phyloP scores from a whole-genome alignment of 2,113 vertebrate genomes.

The Argyrosomus japonicus region DNA sequence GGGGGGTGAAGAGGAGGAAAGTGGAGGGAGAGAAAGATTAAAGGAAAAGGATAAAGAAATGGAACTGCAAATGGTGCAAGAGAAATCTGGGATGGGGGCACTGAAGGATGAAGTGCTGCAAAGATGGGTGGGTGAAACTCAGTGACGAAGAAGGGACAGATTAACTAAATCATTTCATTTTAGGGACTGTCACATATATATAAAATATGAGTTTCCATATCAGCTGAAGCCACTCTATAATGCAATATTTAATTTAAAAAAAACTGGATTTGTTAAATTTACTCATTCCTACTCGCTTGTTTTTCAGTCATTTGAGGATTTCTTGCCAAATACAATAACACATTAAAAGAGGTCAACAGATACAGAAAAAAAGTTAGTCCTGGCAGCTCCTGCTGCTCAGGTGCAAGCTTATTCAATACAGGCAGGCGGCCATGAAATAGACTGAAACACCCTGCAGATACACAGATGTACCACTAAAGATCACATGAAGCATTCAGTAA shows the following conservation, averaged over 20 bases:
- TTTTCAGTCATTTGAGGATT: neutral
- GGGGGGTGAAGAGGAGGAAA: neutral
- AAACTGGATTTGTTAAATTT: neutral
- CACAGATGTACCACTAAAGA: slow-evolving; percentile 26
- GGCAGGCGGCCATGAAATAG: slow-evolving; percentile 46
- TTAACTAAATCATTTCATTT: slow-evolving; percentile 4
- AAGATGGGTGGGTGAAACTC: neutral
- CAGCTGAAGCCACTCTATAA: neutral
- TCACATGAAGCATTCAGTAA: neutral
- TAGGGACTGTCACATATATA: neutral
- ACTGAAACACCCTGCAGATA: slow-evolving; percentile 37
- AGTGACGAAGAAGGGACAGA: neutral
- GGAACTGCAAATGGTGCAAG: slow-evolving; percentile 5
- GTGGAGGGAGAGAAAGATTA: neutral
- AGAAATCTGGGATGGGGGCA: slow-evolving; percentile 14
- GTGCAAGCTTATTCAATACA: slow-evolving; percentile 30
- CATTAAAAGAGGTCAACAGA: slow-evolving; percentile 22
- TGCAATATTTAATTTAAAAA: neutral
- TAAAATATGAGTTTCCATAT: neutral
- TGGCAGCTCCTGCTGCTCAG: slow-evolving; percentile 26
- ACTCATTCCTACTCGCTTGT: neutral
- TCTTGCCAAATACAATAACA: slow-evolving; percentile 23
- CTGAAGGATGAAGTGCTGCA: slow-evolving; percentile 28
- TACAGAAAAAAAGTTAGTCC: neutral
- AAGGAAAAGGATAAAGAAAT: slow-evolving; percentile 1